Conservation (phyloP, 2,797 vertebrate genomes). For the Heterohyrax brucei region DNA sequence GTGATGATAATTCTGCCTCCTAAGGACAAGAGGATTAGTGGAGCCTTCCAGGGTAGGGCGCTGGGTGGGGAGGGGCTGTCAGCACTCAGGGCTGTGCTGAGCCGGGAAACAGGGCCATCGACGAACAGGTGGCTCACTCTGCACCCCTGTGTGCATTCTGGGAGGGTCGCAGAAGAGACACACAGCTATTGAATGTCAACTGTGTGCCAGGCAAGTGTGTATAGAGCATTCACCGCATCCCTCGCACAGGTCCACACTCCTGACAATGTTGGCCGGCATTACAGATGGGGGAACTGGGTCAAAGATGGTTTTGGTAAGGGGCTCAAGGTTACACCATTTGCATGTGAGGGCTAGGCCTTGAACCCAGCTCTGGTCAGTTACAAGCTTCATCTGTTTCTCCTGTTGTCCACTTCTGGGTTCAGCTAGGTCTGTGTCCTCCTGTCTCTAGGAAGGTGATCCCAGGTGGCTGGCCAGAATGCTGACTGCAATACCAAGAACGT, state of each 20-base stretch:
- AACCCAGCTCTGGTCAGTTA: neutral
- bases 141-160: too few species aligned
- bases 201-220: neutral
- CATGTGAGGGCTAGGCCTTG: too few species aligned
- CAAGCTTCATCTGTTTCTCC: neutral
- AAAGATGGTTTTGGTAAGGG: neutral
- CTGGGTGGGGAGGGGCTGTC: neutral
- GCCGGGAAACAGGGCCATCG: too few species aligned
- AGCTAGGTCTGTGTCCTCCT: neutral
- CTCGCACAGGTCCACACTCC: too few species aligned
- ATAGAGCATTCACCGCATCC: rapidly evolving
- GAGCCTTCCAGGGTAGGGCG: neutral
- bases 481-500: constrained; percentile 63
- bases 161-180: too few species aligned
- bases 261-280: neutral
- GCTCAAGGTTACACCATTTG: neutral
- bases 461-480: too few species aligned
- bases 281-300: neutral
- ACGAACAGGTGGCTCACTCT: too few species aligned
- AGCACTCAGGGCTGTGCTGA: neutral
- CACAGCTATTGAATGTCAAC: neutral
- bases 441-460: neutral
- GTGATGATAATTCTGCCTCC: constrained; percentile 82
- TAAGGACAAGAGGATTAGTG: constrained; percentile 80
- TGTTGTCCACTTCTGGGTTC: neutral